Evolutionary conservation across 1,140 invertebrate genomes (phyloP), one percentile per base, ranked within the genome.

Genomic region (Drosophila hydei): DNA sequence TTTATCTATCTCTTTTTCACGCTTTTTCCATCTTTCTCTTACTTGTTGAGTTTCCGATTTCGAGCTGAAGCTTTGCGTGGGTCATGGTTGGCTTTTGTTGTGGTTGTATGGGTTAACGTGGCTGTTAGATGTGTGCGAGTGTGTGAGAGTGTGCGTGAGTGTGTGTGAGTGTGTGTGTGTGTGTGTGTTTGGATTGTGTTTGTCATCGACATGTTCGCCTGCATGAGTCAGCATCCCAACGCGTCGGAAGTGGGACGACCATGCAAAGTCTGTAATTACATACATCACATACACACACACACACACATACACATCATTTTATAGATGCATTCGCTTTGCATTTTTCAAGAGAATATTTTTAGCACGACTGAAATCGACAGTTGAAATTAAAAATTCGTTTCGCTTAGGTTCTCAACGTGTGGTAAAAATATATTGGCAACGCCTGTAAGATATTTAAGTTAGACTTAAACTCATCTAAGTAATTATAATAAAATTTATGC

Each of bases 11-110:
- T 21, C 19, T 16, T 12, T 25, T 4, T 11, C n/a, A 2, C 2
- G 1, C 14, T 16, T 61, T 56, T 61, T 51, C 14, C n/a, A 0
- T 11, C 27, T 51, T 40, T 75, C 51, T 70, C 50, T 62, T 45
- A 9, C 52, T 50, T 33, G 71, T 59, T 65, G 61, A 38, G 43
- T 58, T 21, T 27, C 18, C 64, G 23, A 45, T 56, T 84, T 38
- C 30, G 51, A 14, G 30, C 2, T 54, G 1, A 1, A 7, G 51
- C 19, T 40, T 79, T 79, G 79, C 80, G 79, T 84, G 79, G 79
- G 80, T 84, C 79, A 84, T 79, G 80, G 79, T 85, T 83, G 62
- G 25, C 56, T 33, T 63, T 71, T 84, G 33, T 60, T 51, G 43
- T 47, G 33, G 42, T 33, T 62, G 56, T n/a, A 9, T 33, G 45